Conservation (phyloP, 2,797 vertebrate genomes). For the Eulemur albifrons region DNA sequence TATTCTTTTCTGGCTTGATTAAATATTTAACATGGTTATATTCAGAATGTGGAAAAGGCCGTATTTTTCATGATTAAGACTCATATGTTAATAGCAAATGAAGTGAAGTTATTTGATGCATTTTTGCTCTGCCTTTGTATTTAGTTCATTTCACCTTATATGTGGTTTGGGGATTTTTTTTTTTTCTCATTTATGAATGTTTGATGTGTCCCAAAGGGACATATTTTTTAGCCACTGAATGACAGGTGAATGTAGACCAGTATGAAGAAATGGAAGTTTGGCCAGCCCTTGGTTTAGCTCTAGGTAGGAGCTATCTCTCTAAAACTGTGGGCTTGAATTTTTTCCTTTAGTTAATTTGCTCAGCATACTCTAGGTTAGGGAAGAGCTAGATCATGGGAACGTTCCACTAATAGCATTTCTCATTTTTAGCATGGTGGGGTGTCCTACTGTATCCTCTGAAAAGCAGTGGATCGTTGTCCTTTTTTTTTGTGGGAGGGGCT, state of each 20-base stretch:
- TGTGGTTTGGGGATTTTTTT: background rate
- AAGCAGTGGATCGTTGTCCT: background rate
- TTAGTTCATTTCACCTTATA: conserved; percentile 24
- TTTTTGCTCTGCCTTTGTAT: conserved; percentile 59
- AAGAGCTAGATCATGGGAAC: conserved; percentile 38
- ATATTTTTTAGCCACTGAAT: conserved; percentile 48
- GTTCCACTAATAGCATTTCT: background rate
- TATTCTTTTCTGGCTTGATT: background rate
- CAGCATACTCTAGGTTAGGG: conserved; percentile 30
- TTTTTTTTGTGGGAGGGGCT: background rate
- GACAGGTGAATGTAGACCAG: background rate
- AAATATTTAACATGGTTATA: rapidly evolving
- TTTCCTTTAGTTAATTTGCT: conserved; percentile 29
- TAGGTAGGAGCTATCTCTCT: background rate
- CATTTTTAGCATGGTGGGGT: background rate
- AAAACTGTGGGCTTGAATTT: background rate
- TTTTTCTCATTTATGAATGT: conserved; percentile 43
- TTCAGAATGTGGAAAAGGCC: conserved; percentile 11
- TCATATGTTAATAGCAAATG: conserved; percentile 42
- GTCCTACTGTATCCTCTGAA: background rate
- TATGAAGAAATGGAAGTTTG: background rate
- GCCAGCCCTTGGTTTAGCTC: conserved; percentile 48
- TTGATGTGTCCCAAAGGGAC: conserved; percentile 38
- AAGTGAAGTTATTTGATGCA: conserved; percentile 22
- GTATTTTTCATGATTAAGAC: background rate